Base-by-base conservation (phyloP, 2,113 vertebrate genomes). In the Porphyrio hochstetteri region DNA sequence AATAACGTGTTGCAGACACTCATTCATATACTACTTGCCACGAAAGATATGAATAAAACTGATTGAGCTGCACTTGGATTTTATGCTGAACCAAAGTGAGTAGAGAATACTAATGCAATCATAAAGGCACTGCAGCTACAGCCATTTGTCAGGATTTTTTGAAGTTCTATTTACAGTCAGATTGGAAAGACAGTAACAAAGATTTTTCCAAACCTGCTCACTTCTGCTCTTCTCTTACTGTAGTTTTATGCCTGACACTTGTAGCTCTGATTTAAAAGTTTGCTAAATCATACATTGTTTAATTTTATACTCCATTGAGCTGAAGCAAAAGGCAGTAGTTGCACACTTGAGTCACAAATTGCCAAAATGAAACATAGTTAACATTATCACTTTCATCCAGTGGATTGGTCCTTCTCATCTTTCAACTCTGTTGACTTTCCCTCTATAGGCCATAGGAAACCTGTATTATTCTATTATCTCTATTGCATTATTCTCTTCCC, bases 21-120 rank as follows among this genome's bases (percentile, higher is more conserved):
- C 60, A 75, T 88, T 91, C 53, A 48, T 82, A 60, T 68, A 35
- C 42, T 78, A 77, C 29, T 68, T 91, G 33, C 50, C 67, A 56
- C 4, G 4, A 69, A 94, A 85, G 61, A 70, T 74, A 65, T 48
- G 74, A 89, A 82, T 81, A 44, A 9, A 82, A 44, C 24, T 75
- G 70, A 91, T 23, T 91, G 86, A 92, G 91, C 40, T 57, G 48
- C 20, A 61, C 93, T 96, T 93, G 77, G 38, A 46, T 90, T 95
- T 94, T 89, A 75, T 75, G 35, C 31, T 57, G 48, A 76, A 84
- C 35, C 72, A 29, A 90, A 81, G 27, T 69, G 46, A 74, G n/a
- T 57, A 24, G 7, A 63, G 90, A 93, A 93, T 94, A 82, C 38
- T 78, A 89, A 94, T 71, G 11, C 9, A 72, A 33, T 70, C 63